phyloP scores from a whole-genome alignment of 2,797 vertebrate genomes.

The Cossypha dichroa region DNA sequence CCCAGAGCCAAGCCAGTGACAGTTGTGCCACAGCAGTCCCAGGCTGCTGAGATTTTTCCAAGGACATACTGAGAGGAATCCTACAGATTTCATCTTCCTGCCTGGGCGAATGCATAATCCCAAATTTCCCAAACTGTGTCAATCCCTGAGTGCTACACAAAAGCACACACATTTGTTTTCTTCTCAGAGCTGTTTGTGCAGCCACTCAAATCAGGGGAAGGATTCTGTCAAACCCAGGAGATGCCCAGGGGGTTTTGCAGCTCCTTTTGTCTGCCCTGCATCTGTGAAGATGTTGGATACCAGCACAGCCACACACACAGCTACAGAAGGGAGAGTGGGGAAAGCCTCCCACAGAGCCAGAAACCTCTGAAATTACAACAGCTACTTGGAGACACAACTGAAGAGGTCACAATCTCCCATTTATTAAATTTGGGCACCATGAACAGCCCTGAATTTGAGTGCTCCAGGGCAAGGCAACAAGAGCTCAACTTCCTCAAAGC shows the following conservation, averaged over 20 bases:
- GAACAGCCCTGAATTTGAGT: background rate
- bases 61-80: background rate
- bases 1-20: background rate
- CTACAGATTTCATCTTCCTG: background rate
- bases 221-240: background rate
- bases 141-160: background rate
- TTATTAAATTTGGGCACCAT: background rate
- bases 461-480: background rate
- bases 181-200: background rate
- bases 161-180: background rate
- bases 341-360: background rate
- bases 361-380: background rate
- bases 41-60: background rate
- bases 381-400: background rate
- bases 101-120: background rate
- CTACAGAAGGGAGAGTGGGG: background rate
- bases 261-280: background rate
- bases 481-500: background rate
- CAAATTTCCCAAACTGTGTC: background rate
- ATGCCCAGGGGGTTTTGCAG: rapidly evolving
- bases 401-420: background rate
- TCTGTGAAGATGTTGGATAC: rapidly evolving
- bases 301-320: background rate
- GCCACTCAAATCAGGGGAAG: background rate
- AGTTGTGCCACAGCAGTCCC: no score